A percentile compares a stretch with the other conserved stretches of the same genome.
These are phyloP conservation scores for Rissa tridactyla DNA, from an alignment of 2,113 vertebrate genomes.

Conservation along the genomic window DNA sequence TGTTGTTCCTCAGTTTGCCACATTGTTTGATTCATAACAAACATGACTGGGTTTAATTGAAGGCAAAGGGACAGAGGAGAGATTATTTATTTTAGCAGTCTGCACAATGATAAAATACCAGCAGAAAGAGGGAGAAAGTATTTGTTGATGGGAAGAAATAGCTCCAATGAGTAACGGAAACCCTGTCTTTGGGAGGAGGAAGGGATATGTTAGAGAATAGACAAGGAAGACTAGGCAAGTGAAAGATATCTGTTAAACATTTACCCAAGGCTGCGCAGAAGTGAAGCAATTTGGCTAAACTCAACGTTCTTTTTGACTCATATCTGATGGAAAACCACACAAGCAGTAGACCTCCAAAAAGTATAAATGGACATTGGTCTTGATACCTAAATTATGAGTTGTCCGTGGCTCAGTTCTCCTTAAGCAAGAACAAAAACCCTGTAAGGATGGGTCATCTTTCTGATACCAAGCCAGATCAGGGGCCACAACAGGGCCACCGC, in stretches of 20 bases:
- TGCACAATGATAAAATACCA: background rate
- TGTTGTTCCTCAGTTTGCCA: background rate
- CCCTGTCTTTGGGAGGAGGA: background rate
- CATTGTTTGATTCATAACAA: background rate
- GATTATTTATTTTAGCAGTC: background rate
- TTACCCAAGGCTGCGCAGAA: background rate
- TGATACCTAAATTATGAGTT: background rate
- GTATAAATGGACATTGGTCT: background rate
- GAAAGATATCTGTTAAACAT: background rate
- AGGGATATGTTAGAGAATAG: background rate
- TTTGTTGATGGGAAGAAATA: background rate
- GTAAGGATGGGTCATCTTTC: background rate
- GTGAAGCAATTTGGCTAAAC: background rate
- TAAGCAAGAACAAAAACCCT: background rate
- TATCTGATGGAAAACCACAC: background rate
- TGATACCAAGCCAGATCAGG: background rate
- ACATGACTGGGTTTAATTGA: background rate
- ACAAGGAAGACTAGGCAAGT: background rate
- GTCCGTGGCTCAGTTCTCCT: background rate
- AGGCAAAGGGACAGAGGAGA: background rate
- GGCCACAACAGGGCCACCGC: background rate
- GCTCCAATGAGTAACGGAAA: background rate
- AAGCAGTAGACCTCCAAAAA: background rate
- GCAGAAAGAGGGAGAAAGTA: background rate
- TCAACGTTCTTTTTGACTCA: fast-evolving